Evolutionary conservation across 2,888 invertebrate species (phyloP).

Genomic region (Philereme vetulata): DNA sequence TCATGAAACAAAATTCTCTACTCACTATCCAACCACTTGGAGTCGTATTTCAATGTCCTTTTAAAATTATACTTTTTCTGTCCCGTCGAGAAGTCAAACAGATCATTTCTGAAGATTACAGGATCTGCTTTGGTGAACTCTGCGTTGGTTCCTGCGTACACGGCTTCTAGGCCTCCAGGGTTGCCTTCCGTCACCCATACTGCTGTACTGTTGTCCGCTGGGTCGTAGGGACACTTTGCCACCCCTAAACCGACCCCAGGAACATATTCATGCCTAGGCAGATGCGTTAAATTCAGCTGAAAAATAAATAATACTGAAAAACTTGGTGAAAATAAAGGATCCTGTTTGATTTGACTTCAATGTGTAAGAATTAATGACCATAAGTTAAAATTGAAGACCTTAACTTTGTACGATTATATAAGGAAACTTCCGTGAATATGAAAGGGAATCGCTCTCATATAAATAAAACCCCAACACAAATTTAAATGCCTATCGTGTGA

Average conservation of each 20-base stretch:
- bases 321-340: conserved; percentile 11
- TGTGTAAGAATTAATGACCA: conserved; percentile 46
- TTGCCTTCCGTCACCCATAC: conserved; percentile 88
- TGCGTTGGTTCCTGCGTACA: conserved; percentile 89
- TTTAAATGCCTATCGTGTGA: conserved; percentile 24
- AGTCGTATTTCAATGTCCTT: conserved; percentile 87
- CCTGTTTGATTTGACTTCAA: conserved; percentile 25
- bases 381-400: conserved; percentile 37
- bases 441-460: conserved; percentile 37
- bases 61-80: conserved; percentile 85
- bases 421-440: conserved; percentile 40
- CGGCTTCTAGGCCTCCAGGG: conserved; percentile 85
- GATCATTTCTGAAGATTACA: conserved; percentile 87
- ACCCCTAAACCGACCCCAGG: conserved; percentile 87
- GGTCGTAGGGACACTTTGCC: conserved; percentile 89
- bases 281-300: conserved; percentile 82
- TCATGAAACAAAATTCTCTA: conserved; percentile 31
- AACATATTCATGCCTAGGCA: conserved; percentile 84
- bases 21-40: conserved; percentile 90
- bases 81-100: conserved; percentile 84
- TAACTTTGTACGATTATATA: conserved; percentile 45
- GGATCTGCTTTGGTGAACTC: conserved; percentile 89
- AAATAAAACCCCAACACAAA: conserved; percentile 35
- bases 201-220: conserved; percentile 89
- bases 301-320: conserved; percentile 24